Evolutionary conservation across 2,113 vertebrate species (phyloP), one percentile per base, ranked within the genome.

Genomic region (Alexandromys fortis): DNA sequence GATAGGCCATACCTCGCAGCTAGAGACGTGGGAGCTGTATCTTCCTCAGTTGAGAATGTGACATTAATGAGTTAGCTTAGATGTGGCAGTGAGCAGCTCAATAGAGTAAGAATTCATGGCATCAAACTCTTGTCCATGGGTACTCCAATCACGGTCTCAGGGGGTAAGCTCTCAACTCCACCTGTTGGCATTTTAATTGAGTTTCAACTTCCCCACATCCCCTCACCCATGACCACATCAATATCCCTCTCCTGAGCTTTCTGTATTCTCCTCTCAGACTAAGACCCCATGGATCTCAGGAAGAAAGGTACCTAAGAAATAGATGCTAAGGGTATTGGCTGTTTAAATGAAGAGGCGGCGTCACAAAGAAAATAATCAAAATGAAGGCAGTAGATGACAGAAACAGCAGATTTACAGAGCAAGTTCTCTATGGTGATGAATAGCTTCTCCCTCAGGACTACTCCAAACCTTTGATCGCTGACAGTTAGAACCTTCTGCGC

Each of bases 281-380:
- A 47, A 77, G 38, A 38, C 21, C 42, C 5, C 12, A 67, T n/a
- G 52, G 55, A 55, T 9, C 95, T 97, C 61, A 90, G 70, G 72
- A 96, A 92, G 0, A 95, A 49, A 94, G 38, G n/a, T 89, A 22
- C 22, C 89, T 24, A 92, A 82, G 49, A 92, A 94, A 86, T 93
- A 30, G 42, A 33, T 87, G 26, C n/a, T 52, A 21, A 89, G 70
- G 35, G 17, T 49, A 92, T 96, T 95, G 83, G 47, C 17, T 92
- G 70, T 90, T 94, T 90, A 94, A 96, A 89, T 94, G 61, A 95
- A 93, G 63, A 79, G 13, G 16, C 68, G 13, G 1, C 35, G 70
- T 91, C 94, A 83, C 22, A 94, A 92, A 90, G 11, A 92, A 83
- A 26, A 77, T 3, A 86, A 95, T 78, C 86, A 94, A 95, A 95